Conservation (phyloP, 2,888 invertebrate genomes). For the Cephus runcator region DNA sequence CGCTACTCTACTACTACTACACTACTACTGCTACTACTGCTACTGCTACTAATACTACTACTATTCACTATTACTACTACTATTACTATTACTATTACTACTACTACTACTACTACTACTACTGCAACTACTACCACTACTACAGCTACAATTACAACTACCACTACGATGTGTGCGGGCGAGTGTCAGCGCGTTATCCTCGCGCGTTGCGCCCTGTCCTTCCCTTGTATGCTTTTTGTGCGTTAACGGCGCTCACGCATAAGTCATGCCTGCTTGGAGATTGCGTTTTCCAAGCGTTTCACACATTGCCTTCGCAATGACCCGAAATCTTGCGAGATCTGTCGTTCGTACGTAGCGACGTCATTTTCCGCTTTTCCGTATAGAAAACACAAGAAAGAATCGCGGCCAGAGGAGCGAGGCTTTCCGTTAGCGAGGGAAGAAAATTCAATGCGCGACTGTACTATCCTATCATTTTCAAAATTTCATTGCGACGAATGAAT, state of each 20-base stretch:
- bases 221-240: neutral
- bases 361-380: neutral
- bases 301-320: neutral
- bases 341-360: neutral
- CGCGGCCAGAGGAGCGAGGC: neutral
- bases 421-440: slow-evolving; percentile 13
- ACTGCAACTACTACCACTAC: too few species aligned
- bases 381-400: neutral
- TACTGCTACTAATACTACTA: too few species aligned
- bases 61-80: too few species aligned
- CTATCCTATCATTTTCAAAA: neutral
- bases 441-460: neutral
- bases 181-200: neutral
- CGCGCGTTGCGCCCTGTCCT: neutral
- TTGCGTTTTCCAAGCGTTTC: neutral
- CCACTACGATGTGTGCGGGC: neutral
- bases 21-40: too few species aligned
- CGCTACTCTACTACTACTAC: too few species aligned
- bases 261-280: neutral
- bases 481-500: neutral
- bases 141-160: neutral
- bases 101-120: too few species aligned
- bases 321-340: neutral
- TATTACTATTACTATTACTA: too few species aligned
- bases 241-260: neutral